Conservation (phyloP, 1,140 invertebrate species). For the Drosophila repleta region DNA sequence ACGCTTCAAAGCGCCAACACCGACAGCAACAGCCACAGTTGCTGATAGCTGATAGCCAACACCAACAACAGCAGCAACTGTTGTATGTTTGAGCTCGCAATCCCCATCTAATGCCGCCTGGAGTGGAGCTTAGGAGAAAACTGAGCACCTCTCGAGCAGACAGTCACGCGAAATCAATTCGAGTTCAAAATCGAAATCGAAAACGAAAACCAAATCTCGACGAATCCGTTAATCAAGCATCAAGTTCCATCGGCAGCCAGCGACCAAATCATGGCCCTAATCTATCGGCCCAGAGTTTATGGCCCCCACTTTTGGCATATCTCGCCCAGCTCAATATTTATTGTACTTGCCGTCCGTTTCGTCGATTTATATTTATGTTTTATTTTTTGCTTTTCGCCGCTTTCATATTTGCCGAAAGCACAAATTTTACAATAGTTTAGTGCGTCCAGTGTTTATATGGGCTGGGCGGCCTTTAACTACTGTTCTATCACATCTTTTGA, state of each 20-base stretch:
- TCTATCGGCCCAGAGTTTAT: conserved; percentile 71
- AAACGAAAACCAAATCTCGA: conserved; percentile 56
- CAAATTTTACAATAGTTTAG: conserved; percentile 64
- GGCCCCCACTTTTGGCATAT: conserved; percentile 71
- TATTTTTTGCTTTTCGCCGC: conserved; percentile 35
- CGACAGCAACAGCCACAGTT: conserved; percentile 35
- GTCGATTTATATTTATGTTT: conserved; percentile 15
- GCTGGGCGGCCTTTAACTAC: conserved; percentile 21
- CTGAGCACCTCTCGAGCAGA: conserved; percentile 24
- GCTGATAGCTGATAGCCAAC: conserved; percentile 19
- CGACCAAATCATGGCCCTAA: conserved; percentile 78
- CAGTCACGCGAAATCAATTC: conserved; percentile 19
- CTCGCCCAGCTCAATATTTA: conserved; percentile 60
- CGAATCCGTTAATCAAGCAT: conserved; percentile 71
- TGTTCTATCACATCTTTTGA: conserved; percentile 32
- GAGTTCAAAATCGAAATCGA: conserved; percentile 28
- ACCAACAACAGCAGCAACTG: conserved; percentile 17
- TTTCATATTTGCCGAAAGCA: conserved; percentile 80
- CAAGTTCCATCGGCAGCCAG: conserved; percentile 29
- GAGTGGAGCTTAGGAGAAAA: conserved; percentile 62
- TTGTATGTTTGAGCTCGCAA: conserved; percentile 65
- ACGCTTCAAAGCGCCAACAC: conserved; percentile 52
- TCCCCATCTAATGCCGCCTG: conserved; percentile 72
- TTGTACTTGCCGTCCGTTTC: conserved; percentile 49
- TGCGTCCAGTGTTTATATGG: conserved; percentile 7